Evolutionary conservation across 2,888 invertebrate species (phyloP), one percentile per base, ranked within the genome.

Genomic region (Gnatocerus cornutus): DNA sequence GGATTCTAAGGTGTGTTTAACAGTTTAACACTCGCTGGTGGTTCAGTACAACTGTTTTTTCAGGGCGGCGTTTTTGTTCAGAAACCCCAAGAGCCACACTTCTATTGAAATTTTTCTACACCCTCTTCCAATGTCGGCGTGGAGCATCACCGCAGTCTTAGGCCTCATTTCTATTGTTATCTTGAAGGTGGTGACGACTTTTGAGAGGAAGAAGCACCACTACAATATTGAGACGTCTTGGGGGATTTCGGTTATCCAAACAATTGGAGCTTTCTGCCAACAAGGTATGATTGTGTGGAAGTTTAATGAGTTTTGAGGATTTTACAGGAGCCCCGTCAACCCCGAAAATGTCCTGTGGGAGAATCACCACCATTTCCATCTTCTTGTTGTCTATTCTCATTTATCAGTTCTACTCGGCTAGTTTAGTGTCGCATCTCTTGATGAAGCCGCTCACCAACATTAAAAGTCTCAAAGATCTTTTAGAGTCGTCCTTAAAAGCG

Each of bases 381-480:
- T 76, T 82, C 21, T 59, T 80, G 14, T 69, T 81, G 21, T 78
- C 78, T 16, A 66, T 80, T 64, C 86, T 88, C 5, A 82, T 90
- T 37, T 90, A 89, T 80, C 91, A 91, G 77, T 91, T 90, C 79
- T 91, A 91, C 79, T 90, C 90, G 39, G 91, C 90, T 1, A 89
- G 89, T 50, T 88, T 91, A 58, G 90, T 91, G 1, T 90, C 91
- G 0, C 88, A 89, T 0, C 78, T 91, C 64, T 82, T 91, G 29
- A 87, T 88, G 76, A 89, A 89, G 66, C 85, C 89, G n/a, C 87
- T 88, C 0, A 89, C 88, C 69, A 87, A 86, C 30, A 90, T 91
- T 21, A 87, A 85, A 70, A 89, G 87, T 0, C 74, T 90, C 3
- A 82, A 86, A 48, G 89, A 90, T 74, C 77, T 91, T 69, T 78